Evolutionary conservation across 92 coral and sea anemone genomes (phyloP), one percentile per base, ranked within the genome.

Genomic region (Umimayanthus chanpuru): DNA sequence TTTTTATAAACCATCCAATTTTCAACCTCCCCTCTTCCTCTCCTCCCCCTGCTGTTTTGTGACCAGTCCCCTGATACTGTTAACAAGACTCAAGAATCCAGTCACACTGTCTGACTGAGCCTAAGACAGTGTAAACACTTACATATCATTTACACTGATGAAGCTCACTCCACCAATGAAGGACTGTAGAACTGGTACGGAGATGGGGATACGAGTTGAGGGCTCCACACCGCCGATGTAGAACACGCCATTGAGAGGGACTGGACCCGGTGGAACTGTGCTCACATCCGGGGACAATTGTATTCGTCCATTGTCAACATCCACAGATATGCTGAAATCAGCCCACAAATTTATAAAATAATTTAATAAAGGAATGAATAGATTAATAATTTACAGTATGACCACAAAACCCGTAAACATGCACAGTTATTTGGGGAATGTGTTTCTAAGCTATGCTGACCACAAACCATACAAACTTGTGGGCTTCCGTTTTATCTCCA

Each of bases 161-260:
- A 87, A 75, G 36, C 83, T 77, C 79, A 97, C 89, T 67, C 90
- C 99, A 80, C 99, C 99, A 36, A 80, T 90, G 41, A 97, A 97
- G 2, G 98, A 76, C 20, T 70, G 80, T 2, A 93, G 44, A n/a
- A 95, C 93, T 18, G 99, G 99, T 43, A 94, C 91, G 1, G 75
- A 71, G 20, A 92, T 78, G 47, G 97, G 96, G 28, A 97, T 86
- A 53, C 68, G 39, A 43, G 66, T 72, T 39, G 90, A 20, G 5
- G 93, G 77, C 76, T 90, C 89, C 21, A 95, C 72, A 4, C 96
- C 98, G 49, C 96, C 99, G 36, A 97, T 87, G 85, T 88, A 95
- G 44, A 97, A 77, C 78, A 89, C 92, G n/a, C 95, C 93, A 77
- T 90, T 91, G 65, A 97, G 94, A 16, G 81, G 89, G 26, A 93